Base-by-base conservation (phyloP, 1,140 invertebrate species). In the Agrypnia vestita region DNA sequence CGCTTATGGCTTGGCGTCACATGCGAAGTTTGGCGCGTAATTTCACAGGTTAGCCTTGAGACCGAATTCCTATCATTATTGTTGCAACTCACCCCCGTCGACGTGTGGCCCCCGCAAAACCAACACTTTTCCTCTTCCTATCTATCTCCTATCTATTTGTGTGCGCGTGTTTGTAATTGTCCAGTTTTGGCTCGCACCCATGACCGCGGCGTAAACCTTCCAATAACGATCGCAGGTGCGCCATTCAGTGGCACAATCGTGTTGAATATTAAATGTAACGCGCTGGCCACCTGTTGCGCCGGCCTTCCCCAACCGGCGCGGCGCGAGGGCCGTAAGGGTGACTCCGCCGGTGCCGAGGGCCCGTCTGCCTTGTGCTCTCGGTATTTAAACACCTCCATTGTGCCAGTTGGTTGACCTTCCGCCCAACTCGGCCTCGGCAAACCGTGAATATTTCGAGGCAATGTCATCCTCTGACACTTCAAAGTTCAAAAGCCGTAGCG, bases 221-320 rank as follows among this genome's bases (percentile, higher is more conserved):
- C 35, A 21, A 56, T 74, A 74, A 74, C 15, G 51, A 43, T 35
- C 19, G 35, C 51, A 51, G 69, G 69, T 55, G 49, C n/a, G 43
- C 61, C 21, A 64, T 35, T 71, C 69, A 49, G 71, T 56, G 51
- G 71, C 49, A 55, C 71, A 74, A 73, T 44, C 4, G 35, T 35
- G 51, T 74, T 55, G 56, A 55, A 74, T 74, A 74, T 74, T 74
- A 56, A 74, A 74, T 17, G 43, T 55, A 74, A 74, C n/a, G 71
- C 56, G 17, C 13, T 11, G 8, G 46, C 64, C 71, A 74, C 71
- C 71, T 74, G 71, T 74, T 74, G 71, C 53, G 11, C 61, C 61
- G 8, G 35, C 61, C 61, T 25, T 15, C 43, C 61, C n/a, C 61
- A 25, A 25, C 12, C 61, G n/a, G 35, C 21, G 55, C 15, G 8